Evolutionary conservation across 1,140 invertebrate genomes (phyloP), one percentile per base, ranked within the genome.

Genomic region (Melanaphis sacchari): DNA sequence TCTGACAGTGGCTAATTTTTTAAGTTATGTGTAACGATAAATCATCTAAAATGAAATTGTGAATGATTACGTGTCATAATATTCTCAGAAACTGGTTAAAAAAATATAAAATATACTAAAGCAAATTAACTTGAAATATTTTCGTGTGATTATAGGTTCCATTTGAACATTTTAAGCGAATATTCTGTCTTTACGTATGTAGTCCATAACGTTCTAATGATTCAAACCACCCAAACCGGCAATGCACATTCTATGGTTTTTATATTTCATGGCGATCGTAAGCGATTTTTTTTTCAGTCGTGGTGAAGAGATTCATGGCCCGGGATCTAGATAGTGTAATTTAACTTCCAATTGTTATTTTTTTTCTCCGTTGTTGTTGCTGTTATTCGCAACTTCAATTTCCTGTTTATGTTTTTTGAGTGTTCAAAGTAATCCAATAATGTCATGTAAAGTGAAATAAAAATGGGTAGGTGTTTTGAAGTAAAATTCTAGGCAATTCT

Each of bases 351-450:
- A 49, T 85, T 93, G 43, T 93, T 84, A 93, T 85, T 84, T 85
- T 93, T 82, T 22, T 82, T 8, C 11, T n/a, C 66, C 59, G 22
- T 90, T 41, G 31, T 59, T 76, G 41, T 92, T 38, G 43, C 38
- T 40, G 81, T 85, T 54, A 49, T 52, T 84, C 24, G 31, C 41
- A 54, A 93, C 36, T 85, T 52, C 91, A 84, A 93, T 93, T 85
- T 93, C 81, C 91, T 54, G 91, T 93, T 93, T 93, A 93, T 93
- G 81, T 93, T 93, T 84, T 66, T 85, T 36, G 36, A 93, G 91
- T 52, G 81, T 93, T 85, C 91, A 93, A 49, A 93, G 41, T 93
- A 93, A 93, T 93, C 43, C 91, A 93, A 93, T 93, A 93, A 93
- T 41, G 91, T 85, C 91, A 54, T 93, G 81, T 85, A 85, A 93